Evolutionary conservation across 2,797 vertebrate genomes (phyloP), one percentile per base, ranked within the genome.

Genomic region (Coendou prehensilis): DNA sequence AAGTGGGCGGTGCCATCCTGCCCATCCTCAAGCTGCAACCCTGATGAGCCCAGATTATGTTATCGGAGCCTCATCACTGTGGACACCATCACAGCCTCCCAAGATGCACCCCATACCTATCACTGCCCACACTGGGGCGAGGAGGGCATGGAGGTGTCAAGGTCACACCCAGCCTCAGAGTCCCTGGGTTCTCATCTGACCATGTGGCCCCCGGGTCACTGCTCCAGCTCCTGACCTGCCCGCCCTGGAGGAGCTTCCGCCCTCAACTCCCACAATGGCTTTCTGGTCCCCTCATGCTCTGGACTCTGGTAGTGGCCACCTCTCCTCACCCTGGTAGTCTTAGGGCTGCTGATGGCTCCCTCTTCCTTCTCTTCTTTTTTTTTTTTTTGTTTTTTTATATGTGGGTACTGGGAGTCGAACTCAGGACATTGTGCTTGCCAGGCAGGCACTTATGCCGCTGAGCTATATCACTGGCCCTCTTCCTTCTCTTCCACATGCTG

Each of bases 31-130:
- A 52, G 9, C 75, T 37, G 23, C 0, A 1, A 10, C 45, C 41
- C 37, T 14, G 67, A 90, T 37, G 75, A 56, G 64, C n/a, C 81
- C 78, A 81, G 28, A 41, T 80, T 18, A 22, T 52, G 57, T 80
- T 59, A 57, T 69, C 80, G 50, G 73, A 61, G 52, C 9, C 13
- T 45, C 5, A 50, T 91, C 79, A 33, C 17, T 2, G 10, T 37
- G 13, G 18, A 30, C 0, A 23, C 50, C 28, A 69, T 63, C 28
- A 75, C 45, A 79, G n/a, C 6, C 4, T 22, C 0, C 0, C 2
- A 2, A 15, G 80, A 50, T 28, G 71, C n/a, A 59, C 0, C 4
- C 14, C 20, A 8, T 23, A 26, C 5, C 14, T 47, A 41, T 47
- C 26, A 63, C 13, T 9, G 15, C 57, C 54, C 10, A 14, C 26